Base-by-base conservation (phyloP, 92 coral and sea anemone species). In the Epizoanthus scotinus region DNA sequence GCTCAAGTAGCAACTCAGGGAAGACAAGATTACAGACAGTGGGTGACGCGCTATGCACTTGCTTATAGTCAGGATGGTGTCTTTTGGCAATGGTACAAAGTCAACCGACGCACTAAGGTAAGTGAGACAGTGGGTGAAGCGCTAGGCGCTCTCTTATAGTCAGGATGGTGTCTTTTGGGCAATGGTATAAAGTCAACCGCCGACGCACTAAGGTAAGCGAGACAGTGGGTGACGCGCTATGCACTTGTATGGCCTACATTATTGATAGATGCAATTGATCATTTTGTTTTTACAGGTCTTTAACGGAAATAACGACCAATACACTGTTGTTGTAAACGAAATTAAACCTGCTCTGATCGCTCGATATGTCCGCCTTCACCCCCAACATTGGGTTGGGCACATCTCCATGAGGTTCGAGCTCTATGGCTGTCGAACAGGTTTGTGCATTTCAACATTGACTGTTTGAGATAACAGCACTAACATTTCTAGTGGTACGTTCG, bases 111-210 rank as follows among this genome's bases (percentile, higher is more conserved):
- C 18, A 75, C 81, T 0, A 75, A 59, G 81, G 81, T 75, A 9
- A 38, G 40, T 6, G 40, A 34, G 2, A 34, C 40, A 3, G 40
- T 34, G 40, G 40, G 40, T 34, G 40, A 34, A 5, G 40, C 40
- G 40, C 1, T 34, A 34, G 3, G 40, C 40, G 2, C 40, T 34
- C 6, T 31, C 28, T 27, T 75, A 75, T 67, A 75, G 81, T 57
- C 81, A 75, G 66, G 81, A 75, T 4, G 81, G 81, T 3, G 68
- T 59, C 20, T 75, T 58, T 34, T 75, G 81, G 81, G 81, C 19
- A 36, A 22, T 60, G 67, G 68, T 22, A 75, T 47, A 75, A 58
- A 57, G 81, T 58, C 12, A 75, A 75, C 36, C 26, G 81, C 36
- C 26, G 81, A 13, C 81, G 56, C 17, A 75, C 81, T 0, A 75